Evolutionary conservation across 2,888 invertebrate species (phyloP).

Genomic region (Cryptocheilus praepositus): DNA sequence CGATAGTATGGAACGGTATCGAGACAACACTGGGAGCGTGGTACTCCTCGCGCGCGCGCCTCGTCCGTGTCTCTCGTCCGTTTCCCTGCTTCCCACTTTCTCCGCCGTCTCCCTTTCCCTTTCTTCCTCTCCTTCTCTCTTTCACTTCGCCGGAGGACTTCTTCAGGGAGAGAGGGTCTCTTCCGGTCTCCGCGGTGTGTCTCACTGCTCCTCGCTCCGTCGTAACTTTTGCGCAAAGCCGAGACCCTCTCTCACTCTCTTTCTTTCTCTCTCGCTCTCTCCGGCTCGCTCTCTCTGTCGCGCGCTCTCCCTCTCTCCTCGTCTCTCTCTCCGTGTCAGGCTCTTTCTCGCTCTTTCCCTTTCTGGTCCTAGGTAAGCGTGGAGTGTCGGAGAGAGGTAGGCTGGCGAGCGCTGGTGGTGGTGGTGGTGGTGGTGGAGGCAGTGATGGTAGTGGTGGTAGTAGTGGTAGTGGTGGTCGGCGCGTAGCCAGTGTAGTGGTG

Average conservation of each 20-base stretch:
- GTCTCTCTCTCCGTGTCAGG: conserved; percentile 33
- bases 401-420: conserved; percentile 50
- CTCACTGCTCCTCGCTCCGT: conserved; percentile 64
- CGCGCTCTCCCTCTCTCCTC: conserved; percentile 31
- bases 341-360: conserved; percentile 32
- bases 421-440: conserved; percentile 42
- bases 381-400: conserved; percentile 49
- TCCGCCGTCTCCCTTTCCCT: conserved; percentile 7
- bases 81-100: conserved; percentile 7
- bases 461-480: conserved; percentile 23
- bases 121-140: conserved; percentile 6
- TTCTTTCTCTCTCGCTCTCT: conserved; percentile 31
- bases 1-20: too few species aligned
- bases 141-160: conserved; percentile 48
- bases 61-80: neutral
- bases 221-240: conserved; percentile 71
- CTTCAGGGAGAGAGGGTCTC: conserved; percentile 64
- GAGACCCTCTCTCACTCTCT: conserved; percentile 56
- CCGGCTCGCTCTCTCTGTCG: conserved; percentile 31
- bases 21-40: too few species aligned
- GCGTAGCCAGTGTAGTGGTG: conserved; percentile 24
- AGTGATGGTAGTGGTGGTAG: conserved; percentile 29
- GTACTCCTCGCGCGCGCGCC: conserved; percentile 27
- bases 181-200: conserved; percentile 69
- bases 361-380: conserved; percentile 57